Evolutionary conservation across 2,888 invertebrate species (phyloP), one percentile per base, ranked within the genome.

Genomic region (Andrena bicolor): DNA sequence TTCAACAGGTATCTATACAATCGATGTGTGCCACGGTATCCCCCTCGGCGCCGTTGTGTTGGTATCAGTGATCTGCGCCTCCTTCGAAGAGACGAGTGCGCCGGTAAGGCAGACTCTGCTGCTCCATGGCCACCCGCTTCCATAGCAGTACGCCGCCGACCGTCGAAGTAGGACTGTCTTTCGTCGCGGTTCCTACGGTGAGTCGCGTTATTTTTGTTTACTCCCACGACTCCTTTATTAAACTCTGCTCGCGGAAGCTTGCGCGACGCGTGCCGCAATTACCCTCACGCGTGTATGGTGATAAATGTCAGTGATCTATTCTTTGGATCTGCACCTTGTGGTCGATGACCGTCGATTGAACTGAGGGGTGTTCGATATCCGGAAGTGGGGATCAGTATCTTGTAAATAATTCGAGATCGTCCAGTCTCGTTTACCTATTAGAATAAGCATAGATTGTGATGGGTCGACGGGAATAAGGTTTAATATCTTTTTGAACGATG

Each of bases 1-100:
- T 80, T 80, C 80, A 80, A 80, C 80, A 80, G 80, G 80, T 80
- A 80, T 60, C 80, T 71, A 56, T 80, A 79, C 53, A 80, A 80
- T 80, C 80, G 72, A 80, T 80, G 80, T 70, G 51, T 23, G 32
- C 53, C 32, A 51, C 30, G 51, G 28, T 64, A 69, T 79, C 30
- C 64, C 35, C 65, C 41, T 30, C 32, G 71, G 53, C 26, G 51
- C 4, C n/a, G 79, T 79, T 71, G 80, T 16, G 79, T 72, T 79
- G 61, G 80, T 80, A 80, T 80, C 80, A 61, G 80, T 79, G 80
- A 79, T 79, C 72, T 66, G 80, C 80, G 65, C 66, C 48, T 72
- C 80, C 61, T 72, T 72, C 66, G 26, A 68, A 72, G 71, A 66
- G 79, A 71, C 80, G 80, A 80, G 71, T 80, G 80, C 80, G 80